Base-by-base conservation (phyloP, 1,140 invertebrate genomes). In the Zophobas morio region DNA sequence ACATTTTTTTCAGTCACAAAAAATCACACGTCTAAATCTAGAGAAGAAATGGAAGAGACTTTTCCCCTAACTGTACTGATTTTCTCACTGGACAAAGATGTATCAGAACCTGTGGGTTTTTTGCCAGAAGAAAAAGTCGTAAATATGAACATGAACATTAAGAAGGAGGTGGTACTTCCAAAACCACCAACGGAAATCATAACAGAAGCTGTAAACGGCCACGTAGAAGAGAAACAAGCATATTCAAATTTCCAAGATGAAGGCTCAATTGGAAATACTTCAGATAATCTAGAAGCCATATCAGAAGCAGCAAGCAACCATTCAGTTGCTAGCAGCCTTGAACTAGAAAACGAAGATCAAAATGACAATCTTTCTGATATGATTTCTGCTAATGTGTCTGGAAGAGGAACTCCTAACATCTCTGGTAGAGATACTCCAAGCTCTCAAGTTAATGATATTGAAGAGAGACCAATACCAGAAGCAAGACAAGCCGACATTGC, bases 381-480 rank as follows among this genome's bases (percentile, higher is more conserved):
- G 96, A 93, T 99, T 0, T 98, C 96, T 47, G 98, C 98, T 0
- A 98, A 97, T 88, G 96, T 98, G 70, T 97, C 95, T 77, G 97
- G 97, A 70, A 88, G 94, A 2, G 94, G 95, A 74, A 96, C 86
- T 84, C 94, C 94, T 0, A 91, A 92, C 84, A 91, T 91, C 40
- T 89, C 92, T 82, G 97, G 97, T 0, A 88, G 97, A 0, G 97
- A 99, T 86, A 99, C 97, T 0, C 97, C 98, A 0, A 96, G 96
- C 0, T 98, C 97, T 0, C 96, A 96, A 82, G 93, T 95, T 2
- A 95, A 93, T 0, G 94, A 95, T 80, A 94, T 93, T n/a, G 94
- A 94, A 77, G 91, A 92, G 75, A 87, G 88, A 51, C 87, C 76
- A 87, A 79, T 84, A 79, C 83, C 36, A 82, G 88, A 78, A 86